phyloP scores from a whole-genome alignment of 2,113 vertebrate species.

The Brachirus orientalis region DNA sequence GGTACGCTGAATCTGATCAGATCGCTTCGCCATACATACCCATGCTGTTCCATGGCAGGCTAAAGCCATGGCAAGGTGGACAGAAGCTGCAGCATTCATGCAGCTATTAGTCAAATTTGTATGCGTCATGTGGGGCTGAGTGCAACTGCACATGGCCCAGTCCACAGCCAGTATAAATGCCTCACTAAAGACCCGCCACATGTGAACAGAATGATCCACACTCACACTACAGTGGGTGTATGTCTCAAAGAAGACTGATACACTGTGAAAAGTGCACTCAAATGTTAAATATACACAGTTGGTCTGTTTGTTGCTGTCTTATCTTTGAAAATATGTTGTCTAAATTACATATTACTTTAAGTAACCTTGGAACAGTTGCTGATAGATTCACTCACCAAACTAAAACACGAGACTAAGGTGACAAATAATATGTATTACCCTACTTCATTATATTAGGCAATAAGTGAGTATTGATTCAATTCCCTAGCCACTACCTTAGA shows the following conservation, averaged over 20 bases:
- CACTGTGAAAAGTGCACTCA: too few species aligned
- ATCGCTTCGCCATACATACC: constrained; percentile 21
- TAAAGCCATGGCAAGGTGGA: constrained; percentile 20
- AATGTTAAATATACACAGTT: not conserved
- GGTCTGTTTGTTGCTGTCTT: not conserved
- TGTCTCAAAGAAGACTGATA: too few species aligned
- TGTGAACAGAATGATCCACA: too few species aligned
- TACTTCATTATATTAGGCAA: not conserved
- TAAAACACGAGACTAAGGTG: not conserved
- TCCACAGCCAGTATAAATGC: constrained; percentile 79
- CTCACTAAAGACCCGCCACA: too few species aligned
- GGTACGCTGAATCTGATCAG: too few species aligned
- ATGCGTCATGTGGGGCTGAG: constrained; percentile 14
- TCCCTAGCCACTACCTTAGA: constrained; percentile 6
- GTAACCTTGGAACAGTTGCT: too few species aligned
- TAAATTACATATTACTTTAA: too few species aligned
- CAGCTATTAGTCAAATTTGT: too few species aligned
- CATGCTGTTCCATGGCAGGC: constrained; percentile 29
- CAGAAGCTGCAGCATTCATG: constrained; percentile 52
- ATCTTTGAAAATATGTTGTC: not conserved
- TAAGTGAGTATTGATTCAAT: constrained; percentile 37
- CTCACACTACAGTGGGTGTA: too few species aligned
- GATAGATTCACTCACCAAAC: not conserved
- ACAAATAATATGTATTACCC: not conserved
- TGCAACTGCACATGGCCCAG: constrained; percentile 64